These are phyloP conservation scores for Callocephalon fimbriatum DNA, from an alignment of 2,113 vertebrate species.

Conservation along the genomic window DNA sequence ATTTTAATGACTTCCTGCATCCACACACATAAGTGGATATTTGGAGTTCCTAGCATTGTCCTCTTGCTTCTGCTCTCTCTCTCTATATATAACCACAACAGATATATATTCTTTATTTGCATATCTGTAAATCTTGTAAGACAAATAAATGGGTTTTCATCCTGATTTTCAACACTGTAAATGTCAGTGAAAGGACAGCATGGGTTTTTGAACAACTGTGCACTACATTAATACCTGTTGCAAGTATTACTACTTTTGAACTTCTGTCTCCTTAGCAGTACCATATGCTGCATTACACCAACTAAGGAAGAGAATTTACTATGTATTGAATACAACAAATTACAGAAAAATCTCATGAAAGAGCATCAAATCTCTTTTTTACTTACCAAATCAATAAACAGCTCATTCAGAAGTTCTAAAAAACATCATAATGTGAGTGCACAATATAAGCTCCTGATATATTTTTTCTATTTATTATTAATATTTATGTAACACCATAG, in stretches of 20 bases:
- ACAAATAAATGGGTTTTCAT: neutral
- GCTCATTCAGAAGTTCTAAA: neutral
- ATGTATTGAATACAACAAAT: neutral
- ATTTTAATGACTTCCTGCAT: neutral
- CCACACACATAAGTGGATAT: accelerated
- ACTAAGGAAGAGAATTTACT: neutral
- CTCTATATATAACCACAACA: neutral
- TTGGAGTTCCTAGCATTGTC: neutral
- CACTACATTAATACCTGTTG: neutral
- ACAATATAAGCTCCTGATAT: neutral
- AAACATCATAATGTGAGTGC: neutral
- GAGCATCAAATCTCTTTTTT: neutral
- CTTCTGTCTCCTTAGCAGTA: neutral
- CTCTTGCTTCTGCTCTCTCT: neutral
- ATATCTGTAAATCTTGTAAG: neutral
- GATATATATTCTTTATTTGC: neutral
- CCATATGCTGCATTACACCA: neutral
- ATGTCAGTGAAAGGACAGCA: neutral
- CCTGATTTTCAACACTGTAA: neutral
- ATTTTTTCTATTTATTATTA: neutral
- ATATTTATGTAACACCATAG: neutral
- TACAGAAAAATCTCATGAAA: neutral
- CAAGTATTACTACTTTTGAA: neutral
- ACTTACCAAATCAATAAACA: neutral
- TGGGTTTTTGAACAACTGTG: neutral